These are phyloP conservation scores for Melikaiella ostensackeni DNA, from an alignment of 2,888 invertebrate species.

Conservation along the genomic window DNA sequence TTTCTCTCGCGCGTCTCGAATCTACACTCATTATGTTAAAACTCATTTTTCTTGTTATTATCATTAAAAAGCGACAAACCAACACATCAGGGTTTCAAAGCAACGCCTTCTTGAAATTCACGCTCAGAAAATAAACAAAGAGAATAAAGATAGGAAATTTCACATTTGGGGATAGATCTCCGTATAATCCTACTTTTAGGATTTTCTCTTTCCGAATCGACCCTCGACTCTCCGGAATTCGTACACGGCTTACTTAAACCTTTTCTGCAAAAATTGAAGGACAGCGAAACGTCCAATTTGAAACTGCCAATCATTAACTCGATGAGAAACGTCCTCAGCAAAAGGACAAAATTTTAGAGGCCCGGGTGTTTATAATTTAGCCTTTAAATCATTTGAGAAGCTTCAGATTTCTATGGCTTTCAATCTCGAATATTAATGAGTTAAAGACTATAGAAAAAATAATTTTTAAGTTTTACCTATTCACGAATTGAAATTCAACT, in stretches of 20 bases:
- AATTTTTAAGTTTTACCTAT: conserved; percentile 19
- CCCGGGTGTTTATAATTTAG: background rate
- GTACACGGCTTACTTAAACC: conserved; percentile 40
- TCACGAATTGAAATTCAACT: background rate
- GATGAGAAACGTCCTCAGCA: background rate
- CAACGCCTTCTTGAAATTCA: background rate
- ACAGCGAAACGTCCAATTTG: conserved; percentile 68
- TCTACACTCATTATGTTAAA: conserved; percentile 19
- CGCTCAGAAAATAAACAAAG: conserved; percentile 8
- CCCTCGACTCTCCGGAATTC: conserved; percentile 1
- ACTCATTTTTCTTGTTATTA: conserved; percentile 7
- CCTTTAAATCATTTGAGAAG: background rate
- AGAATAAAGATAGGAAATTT: background rate
- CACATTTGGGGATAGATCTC: background rate
- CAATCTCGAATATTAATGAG: background rate
- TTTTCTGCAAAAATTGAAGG: conserved; percentile 51
- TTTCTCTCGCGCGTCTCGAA: background rate
- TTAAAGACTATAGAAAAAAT: conserved; percentile 20
- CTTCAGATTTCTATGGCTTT: conserved; percentile 1
- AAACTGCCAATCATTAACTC: conserved; percentile 64
- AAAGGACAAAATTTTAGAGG: background rate
- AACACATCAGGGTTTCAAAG: conserved; percentile 3
- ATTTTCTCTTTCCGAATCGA: background rate
- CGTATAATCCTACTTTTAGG: background rate
- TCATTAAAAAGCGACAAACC: conserved; percentile 5